Conservation (phyloP, 64 coral and sea anemone species). For the Stichodactyla helianthus region DNA sequence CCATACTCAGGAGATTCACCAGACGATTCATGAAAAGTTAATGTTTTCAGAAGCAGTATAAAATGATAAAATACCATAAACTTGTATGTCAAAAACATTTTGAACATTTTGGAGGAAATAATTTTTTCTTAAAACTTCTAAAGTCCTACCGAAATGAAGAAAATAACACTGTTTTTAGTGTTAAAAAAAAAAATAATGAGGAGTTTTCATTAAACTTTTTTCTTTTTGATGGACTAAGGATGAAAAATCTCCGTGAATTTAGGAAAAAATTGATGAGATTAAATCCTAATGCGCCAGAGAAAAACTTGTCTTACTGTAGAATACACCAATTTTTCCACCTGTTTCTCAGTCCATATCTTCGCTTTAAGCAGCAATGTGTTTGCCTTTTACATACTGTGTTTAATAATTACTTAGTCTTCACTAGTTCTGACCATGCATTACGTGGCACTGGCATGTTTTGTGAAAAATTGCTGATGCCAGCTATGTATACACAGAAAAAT, state of each 20-base stretch:
- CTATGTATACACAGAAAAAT: background rate
- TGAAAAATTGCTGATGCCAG: background rate
- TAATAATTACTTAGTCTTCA: background rate
- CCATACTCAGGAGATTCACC: constrained; percentile 26
- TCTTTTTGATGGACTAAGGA: background rate
- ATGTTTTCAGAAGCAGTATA: background rate
- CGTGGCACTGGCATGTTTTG: background rate
- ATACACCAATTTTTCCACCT: no score
- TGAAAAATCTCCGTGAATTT: no score
- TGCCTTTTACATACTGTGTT: no score
- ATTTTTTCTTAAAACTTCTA: background rate
- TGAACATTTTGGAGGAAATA: background rate
- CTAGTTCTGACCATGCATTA: background rate
- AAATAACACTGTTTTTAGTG: background rate
- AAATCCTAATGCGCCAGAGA: no score
- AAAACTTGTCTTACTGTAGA: no score
- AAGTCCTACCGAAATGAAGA: no score
- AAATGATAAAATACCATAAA: background rate
- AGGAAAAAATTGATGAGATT: no score
- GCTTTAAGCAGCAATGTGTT: no score
- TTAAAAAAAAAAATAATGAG: background rate
- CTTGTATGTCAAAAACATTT: background rate
- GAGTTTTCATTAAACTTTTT: background rate
- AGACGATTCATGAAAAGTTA: background rate
- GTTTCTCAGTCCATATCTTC: no score